Evolutionary conservation across 1,140 invertebrate genomes (phyloP).

Genomic region (Drosophila sp.): DNA sequence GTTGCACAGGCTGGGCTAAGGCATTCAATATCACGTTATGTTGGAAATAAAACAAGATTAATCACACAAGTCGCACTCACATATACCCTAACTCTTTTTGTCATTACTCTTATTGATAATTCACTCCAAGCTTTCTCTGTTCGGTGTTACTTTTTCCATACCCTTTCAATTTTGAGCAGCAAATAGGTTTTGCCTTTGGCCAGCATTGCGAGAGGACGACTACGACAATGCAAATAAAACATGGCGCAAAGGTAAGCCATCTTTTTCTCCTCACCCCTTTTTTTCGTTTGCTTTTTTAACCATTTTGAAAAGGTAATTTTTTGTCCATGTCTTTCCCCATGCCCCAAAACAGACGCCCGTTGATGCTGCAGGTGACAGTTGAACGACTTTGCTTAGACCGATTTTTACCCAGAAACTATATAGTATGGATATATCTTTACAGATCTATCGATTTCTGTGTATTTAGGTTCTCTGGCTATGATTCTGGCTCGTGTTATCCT

Average conservation of each 20-base stretch:
- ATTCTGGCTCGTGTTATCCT: slow-evolving; percentile 16
- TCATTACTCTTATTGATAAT: no score
- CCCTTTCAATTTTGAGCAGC: not conserved
- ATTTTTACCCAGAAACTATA: slow-evolving; percentile 6
- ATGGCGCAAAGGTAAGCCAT: slow-evolving; percentile 33
- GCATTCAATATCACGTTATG: slow-evolving; percentile 55
- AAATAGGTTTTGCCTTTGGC: slow-evolving; percentile 31
- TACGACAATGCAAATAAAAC: slow-evolving; percentile 73
- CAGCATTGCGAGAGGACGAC: slow-evolving; percentile 33
- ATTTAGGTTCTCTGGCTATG: slow-evolving; percentile 25
- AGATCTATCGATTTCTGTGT: slow-evolving; percentile 34
- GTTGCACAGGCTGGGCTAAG: slow-evolving; percentile 28
- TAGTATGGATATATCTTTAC: not conserved
- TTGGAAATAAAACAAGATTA: slow-evolving; percentile 24
- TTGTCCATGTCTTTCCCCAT: slow-evolving; percentile 17
- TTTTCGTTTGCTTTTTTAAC: slow-evolving; percentile 26
- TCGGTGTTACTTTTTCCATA: not conserved
- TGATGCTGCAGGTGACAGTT: slow-evolving; percentile 41
- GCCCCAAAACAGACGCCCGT: no score
- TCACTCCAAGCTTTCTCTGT: not conserved
- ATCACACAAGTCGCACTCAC: not conserved
- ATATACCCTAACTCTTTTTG: not conserved
- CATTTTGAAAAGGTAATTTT: slow-evolving; percentile 67
- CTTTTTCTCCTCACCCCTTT: not conserved
- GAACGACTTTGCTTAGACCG: slow-evolving; percentile 15